Evolutionary conservation across 2,113 vertebrate species (phyloP).

Genomic region (Sporophila hypoxantha): DNA sequence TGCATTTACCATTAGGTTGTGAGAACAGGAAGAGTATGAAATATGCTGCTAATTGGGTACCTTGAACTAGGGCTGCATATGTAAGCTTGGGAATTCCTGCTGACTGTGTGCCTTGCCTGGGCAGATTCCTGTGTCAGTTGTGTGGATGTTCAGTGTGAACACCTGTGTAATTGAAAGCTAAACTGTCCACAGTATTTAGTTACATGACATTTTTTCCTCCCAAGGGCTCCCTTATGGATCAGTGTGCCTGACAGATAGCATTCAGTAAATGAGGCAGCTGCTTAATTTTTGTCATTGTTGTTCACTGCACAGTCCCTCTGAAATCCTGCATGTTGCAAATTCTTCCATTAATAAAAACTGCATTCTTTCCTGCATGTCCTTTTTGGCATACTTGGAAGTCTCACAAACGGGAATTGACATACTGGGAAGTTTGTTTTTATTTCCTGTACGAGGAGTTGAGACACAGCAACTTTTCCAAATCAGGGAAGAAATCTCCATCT

Average conservation of each 20-base stretch:
- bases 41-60: background rate
- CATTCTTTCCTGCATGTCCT: background rate
- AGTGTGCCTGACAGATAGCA: conserved; percentile 10
- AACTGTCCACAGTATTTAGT: conserved; percentile 8
- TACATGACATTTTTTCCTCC: conserved; percentile 43
- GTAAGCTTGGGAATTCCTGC: background rate
- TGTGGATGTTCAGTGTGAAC: background rate
- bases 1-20: background rate
- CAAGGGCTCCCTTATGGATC: background rate
- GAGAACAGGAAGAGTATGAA: background rate
- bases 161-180: background rate
- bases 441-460: background rate
- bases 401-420: background rate
- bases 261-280: conserved; percentile 41
- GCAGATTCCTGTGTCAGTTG: background rate
- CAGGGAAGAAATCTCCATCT: background rate
- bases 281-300: conserved; percentile 50
- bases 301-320: background rate
- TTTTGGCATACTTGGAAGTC: background rate
- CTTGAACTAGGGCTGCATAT: background rate
- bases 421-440: background rate
- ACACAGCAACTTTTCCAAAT: background rate
- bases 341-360: background rate
- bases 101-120: background rate
- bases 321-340: background rate